A percentile compares a stretch with the other conserved stretches of the same genome.
Conservation (phyloP, 2,113 vertebrate genomes). For the Protobothrops flavoviridis region DNA sequence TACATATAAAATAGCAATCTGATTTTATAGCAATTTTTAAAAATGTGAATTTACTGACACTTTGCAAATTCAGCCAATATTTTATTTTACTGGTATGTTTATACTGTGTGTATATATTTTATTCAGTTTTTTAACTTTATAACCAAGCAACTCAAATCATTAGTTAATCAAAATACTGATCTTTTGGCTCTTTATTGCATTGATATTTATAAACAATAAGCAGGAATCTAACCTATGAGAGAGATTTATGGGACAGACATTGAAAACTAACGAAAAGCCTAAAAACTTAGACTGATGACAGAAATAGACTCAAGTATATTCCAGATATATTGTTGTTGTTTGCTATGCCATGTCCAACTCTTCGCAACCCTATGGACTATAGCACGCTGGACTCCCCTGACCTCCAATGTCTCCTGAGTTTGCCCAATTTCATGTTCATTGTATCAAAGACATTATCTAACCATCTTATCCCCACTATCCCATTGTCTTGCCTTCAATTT, state of each 20-base stretch:
- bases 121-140: background rate
- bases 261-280: background rate
- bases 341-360: background rate
- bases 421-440: background rate
- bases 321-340: background rate
- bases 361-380: background rate
- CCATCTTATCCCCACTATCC: background rate
- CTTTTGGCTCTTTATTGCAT: background rate
- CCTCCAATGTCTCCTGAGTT: background rate
- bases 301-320: background rate
- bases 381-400: background rate
- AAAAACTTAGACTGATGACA: background rate
- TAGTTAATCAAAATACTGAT: background rate
- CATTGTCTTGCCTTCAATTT: background rate
- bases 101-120: background rate
- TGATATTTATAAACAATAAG: background rate
- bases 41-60: background rate
- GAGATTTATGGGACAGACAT: background rate
- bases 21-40: background rate
- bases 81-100: background rate
- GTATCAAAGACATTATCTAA: background rate
- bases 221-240: background rate
- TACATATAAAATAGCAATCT: background rate
- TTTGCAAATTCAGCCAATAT: background rate
- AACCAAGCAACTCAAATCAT: background rate